Base-by-base conservation (phyloP, 2,888 invertebrate genomes). In the Apoderus coryli region DNA sequence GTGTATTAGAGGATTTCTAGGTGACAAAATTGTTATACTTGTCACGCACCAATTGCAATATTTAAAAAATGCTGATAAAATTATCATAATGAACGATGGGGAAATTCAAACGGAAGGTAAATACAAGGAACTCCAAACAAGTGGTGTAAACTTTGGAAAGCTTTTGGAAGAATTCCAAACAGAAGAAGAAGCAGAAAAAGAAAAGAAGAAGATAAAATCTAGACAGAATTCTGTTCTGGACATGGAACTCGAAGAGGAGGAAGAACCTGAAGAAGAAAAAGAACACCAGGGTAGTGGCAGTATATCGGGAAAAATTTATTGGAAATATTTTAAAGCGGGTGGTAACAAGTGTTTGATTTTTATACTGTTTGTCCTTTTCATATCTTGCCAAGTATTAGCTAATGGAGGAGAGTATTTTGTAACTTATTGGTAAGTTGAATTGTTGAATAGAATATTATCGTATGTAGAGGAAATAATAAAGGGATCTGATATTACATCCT, bases 31-130 rank as follows among this genome's bases (percentile, higher is more conserved):
- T 4, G 58, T 70, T 35, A 63, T 79, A 32, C 58, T 79, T 7
- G 71, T 76, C 15, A 79, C 79, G 1, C 78, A 79, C 56, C 78
- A 79, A 48, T 51, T 76, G 10, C 77, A 79, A 46, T 73, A 57
- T 33, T 41, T 59, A 5, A 50, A 52, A 38, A 52, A 44, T 27
- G 53, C 54, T 3, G 53, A 58, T 40, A 48, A 48, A 29, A 58
- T 59, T 15, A 38, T 59, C 6, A 53, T 59, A 19, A 45, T 59
- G 45, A 50, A 63, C 32, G 56, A 66, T 41, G 67, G 61, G 3
- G 45, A 60, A 55, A 50, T 65, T 9, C 48, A 57, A 40, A 56
- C 57, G 9, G 52, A 61, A 37, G 67, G 67, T 4, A 59, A 56
- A 2, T 65, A 60, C 36, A 41, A 52, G 4, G 55, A 64, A 22